Percentiles rank a stretch among this genome's conserved stretches.
Evolutionary conservation across 1,140 invertebrate species (phyloP).

Genomic region (Zophobas atratus): DNA sequence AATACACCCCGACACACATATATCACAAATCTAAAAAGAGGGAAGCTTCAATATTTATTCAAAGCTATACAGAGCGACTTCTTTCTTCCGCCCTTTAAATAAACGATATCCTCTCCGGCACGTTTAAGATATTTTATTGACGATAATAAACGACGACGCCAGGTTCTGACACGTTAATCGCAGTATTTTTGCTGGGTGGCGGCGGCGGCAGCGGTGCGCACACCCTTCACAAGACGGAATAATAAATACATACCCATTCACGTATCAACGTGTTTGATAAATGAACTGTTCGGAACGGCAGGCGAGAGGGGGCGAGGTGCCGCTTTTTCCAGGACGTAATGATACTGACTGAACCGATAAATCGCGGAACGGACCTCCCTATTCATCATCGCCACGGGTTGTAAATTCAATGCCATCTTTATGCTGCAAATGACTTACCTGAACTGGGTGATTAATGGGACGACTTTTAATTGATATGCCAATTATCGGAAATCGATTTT

Average conservation of each 20-base stretch:
- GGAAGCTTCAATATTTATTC: constrained; percentile 47
- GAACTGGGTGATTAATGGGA: constrained; percentile 25
- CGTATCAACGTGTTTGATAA: constrained; percentile 53
- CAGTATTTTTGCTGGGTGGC: constrained; percentile 45
- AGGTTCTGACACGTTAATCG: constrained; percentile 53
- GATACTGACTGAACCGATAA: constrained; percentile 44
- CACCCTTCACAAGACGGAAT: constrained; percentile 31
- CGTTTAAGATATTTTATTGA: constrained; percentile 47
- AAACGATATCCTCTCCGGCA: constrained; percentile 44
- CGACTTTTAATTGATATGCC: constrained; percentile 38
- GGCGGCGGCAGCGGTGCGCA: background rate
- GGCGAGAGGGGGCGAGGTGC: constrained; percentile 14
- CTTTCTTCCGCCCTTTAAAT: constrained; percentile 41
- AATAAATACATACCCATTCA: constrained; percentile 44
- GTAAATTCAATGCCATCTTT: constrained; percentile 39
- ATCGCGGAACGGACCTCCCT: constrained; percentile 29
- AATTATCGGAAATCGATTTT: constrained; percentile 36
- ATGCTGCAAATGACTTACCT: constrained; percentile 40
- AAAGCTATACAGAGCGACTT: constrained; percentile 38
- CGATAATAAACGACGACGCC: constrained; percentile 52
- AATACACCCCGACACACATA: constrained; percentile 41
- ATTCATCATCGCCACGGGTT: constrained; percentile 35
- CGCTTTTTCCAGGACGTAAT: constrained; percentile 47
- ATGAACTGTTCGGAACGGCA: constrained; percentile 50
- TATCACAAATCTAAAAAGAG: constrained; percentile 44